Base-by-base conservation (phyloP, 2,797 vertebrate species). In the Gorsachius magnificus region DNA sequence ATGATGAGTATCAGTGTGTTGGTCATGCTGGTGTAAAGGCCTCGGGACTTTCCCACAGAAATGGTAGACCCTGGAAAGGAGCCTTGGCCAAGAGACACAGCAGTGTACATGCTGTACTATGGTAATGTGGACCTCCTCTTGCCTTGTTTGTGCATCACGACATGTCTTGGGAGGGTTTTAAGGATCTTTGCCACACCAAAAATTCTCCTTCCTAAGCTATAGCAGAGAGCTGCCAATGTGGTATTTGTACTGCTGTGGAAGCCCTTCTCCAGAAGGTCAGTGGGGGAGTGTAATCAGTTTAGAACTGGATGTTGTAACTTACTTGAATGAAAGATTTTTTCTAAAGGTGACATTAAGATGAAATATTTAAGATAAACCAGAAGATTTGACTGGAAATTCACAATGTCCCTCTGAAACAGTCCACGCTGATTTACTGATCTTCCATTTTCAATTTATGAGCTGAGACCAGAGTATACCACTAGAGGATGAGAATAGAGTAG, bases 361-460 rank as follows among this genome's bases (percentile, higher is more conserved):
- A 98, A 98, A 98, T 98, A 98, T 98, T 98, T 98, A 98, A 98
- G 98, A 98, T 98, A 98, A 98, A 98, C 98, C 97, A 96, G 95
- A 97, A 98, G 98, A 98, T 98, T 98, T 98, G 98, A 98, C 97
- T 98, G 97, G 98, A 98, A 98, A 98, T 98, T 98, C 98, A 97
- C 97, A 97, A 95, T 97, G 97, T 97, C 97, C 97, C 97, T 98
- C 97, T 98, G 98, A 98, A 98, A 98, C 97, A 97, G 98, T 97
- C 98, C 95, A 91, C 4, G 51, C 97, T 98, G 98, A 98, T 98
- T 98, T 98, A 98, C 98, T 97, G 98, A 97, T 97, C 97, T 97
- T 98, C 98, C 95, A 97, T 98, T 98, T 98, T 98, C 98, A 98
- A 98, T 98, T 98, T 98, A 98, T 98, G 98, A 98, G 98, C 98